These are phyloP conservation scores for Bubo bubo DNA, from an alignment of 2,113 vertebrate species.

Conservation along the genomic window DNA sequence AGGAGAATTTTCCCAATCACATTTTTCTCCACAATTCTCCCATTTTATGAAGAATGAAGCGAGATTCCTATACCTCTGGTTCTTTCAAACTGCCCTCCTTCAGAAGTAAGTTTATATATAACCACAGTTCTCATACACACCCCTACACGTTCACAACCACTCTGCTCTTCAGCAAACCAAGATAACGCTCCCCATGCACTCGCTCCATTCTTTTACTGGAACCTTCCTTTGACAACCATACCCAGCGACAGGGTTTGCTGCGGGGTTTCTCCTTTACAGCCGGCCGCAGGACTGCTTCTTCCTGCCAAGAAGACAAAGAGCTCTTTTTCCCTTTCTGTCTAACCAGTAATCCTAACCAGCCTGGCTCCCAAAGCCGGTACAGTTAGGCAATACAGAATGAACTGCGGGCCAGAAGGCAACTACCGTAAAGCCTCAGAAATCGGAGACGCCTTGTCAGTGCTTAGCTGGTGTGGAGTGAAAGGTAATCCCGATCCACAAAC, in stretches of 20 bases:
- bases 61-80: background rate
- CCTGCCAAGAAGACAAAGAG: background rate
- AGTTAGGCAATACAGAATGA: rapidly evolving
- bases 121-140: background rate
- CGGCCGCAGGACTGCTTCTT: rapidly evolving
- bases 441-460: rapidly evolving
- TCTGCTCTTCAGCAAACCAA: background rate
- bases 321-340: background rate
- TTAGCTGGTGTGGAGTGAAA: rapidly evolving
- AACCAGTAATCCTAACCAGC: background rate
- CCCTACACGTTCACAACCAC: background rate
- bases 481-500: background rate
- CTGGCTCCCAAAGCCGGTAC: background rate
- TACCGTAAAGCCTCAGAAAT: rapidly evolving
- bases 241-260: background rate
- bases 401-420: background rate
- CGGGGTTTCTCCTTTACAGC: background rate
- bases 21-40: background rate
- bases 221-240: rapidly evolving
- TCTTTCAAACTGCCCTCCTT: background rate
- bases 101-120: background rate
- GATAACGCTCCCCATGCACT: rapidly evolving
- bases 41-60: background rate
- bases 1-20: background rate
- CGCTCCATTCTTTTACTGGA: background rate